Percentiles rank a stretch among this genome's conserved stretches.
These are phyloP conservation scores for Dascillus cervinus DNA, from an alignment of 2,888 invertebrate genomes.

Conservation along the genomic window DNA sequence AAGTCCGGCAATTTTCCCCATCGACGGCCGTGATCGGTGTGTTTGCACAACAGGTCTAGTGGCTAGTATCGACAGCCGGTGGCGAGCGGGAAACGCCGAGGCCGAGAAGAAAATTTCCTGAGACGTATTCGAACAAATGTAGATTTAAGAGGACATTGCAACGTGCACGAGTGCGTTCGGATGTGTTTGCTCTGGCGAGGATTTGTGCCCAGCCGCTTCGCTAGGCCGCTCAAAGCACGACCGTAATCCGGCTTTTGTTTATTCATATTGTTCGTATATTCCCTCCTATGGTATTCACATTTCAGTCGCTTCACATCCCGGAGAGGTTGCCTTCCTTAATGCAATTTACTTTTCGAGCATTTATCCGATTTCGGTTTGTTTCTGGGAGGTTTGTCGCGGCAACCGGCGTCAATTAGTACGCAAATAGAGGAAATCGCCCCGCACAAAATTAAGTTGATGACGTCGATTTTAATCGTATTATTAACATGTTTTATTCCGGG, in stretches of 20 bases:
- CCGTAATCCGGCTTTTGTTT: conserved; percentile 37
- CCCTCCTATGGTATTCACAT: conserved; percentile 16
- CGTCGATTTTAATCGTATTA: conserved; percentile 8
- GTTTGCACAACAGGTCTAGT: conserved; percentile 36
- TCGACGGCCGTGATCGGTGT: conserved; percentile 29
- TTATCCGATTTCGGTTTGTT: too few relatives aligned
- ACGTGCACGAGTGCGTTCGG: conserved; percentile 25
- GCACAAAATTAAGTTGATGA: background rate
- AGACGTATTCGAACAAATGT: conserved; percentile 18
- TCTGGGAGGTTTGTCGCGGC: too few relatives aligned
- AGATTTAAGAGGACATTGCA: conserved; percentile 18
- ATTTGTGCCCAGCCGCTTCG: conserved; percentile 14
- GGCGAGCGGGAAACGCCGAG: conserved; percentile 23
- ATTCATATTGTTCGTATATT: conserved; percentile 37
- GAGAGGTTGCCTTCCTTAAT: conserved; percentile 12
- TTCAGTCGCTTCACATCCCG: conserved; percentile 12
- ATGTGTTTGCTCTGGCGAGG: conserved; percentile 31
- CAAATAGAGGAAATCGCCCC: too few relatives aligned
- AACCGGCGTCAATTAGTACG: too few relatives aligned
- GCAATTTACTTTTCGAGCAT: conserved; percentile 11
- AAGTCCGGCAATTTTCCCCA: conserved; percentile 32
- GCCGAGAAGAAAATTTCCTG: conserved; percentile 25
- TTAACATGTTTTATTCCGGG: conserved; percentile 25
- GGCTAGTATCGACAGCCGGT: conserved; percentile 34
- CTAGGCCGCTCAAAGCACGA: conserved; percentile 30